phyloP scores from a whole-genome alignment of 2,888 invertebrate species.

The Pheosia gnoma region DNA sequence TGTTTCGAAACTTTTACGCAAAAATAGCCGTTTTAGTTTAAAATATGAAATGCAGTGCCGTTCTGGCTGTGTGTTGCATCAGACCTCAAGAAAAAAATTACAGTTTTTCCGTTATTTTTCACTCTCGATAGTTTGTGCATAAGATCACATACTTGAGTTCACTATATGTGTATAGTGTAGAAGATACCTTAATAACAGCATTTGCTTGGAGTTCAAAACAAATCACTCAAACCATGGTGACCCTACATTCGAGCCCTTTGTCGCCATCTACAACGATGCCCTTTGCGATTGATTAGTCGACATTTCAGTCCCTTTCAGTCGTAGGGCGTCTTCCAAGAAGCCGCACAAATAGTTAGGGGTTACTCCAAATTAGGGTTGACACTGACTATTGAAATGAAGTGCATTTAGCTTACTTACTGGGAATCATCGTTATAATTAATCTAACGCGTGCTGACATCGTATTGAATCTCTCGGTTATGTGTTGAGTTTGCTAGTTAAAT shows the following conservation, averaged over 20 bases:
- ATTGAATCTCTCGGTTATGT: background rate
- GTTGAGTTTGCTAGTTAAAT: background rate
- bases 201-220: too few relatives aligned
- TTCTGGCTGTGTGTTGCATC: too few relatives aligned
- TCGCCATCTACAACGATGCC: constrained; percentile 63
- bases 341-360: constrained; percentile 47
- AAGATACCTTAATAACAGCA: too few relatives aligned
- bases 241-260: constrained; percentile 56
- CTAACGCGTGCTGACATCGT: background rate
- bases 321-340: constrained; percentile 70
- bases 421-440: background rate
- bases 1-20: too few relatives aligned
- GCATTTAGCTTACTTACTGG: constrained; percentile 18
- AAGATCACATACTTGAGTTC: too few relatives aligned
- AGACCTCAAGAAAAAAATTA: too few relatives aligned
- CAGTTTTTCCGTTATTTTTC: too few relatives aligned
- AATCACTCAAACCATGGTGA: constrained; percentile 15
- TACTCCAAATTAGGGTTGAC: constrained; percentile 24
- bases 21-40: too few relatives aligned
- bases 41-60: too few relatives aligned
- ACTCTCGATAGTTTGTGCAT: too few relatives aligned
- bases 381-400: constrained; percentile 32
- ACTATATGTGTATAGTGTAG: too few relatives aligned
- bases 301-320: constrained; percentile 75
- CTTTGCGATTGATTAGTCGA: constrained; percentile 80